Percentiles rank a stretch among this genome's conserved stretches.
Conservation (phyloP, 1,140 invertebrate species). For the Dendrolimus punctatus region DNA sequence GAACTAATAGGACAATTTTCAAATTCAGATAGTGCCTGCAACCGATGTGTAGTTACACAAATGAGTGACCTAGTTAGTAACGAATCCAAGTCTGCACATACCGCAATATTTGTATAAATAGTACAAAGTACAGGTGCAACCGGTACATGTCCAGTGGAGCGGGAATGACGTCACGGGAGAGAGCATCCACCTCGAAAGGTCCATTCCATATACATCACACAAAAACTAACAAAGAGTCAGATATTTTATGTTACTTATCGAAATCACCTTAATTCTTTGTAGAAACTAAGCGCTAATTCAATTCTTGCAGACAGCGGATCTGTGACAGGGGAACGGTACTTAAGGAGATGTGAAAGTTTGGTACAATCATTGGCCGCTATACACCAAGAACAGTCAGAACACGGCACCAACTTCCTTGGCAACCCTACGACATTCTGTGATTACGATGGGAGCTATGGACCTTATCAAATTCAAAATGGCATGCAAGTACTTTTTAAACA, state of each 20-base stretch:
- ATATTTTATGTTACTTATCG: no score
- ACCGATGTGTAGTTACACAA: conserved; percentile 2
- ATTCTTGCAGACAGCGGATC: conserved; percentile 42
- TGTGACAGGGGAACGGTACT: conserved; percentile 66
- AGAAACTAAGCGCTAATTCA: neutral
- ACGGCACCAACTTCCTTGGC: conserved; percentile 65
- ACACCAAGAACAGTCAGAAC: conserved; percentile 59
- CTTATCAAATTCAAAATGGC: conserved; percentile 65
- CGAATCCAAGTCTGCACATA: conserved; percentile 6
- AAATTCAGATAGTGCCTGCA: neutral
- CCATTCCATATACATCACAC: neutral
- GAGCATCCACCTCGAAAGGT: conserved; percentile 23
- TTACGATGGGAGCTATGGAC: conserved; percentile 74
- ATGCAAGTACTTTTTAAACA: conserved; percentile 50
- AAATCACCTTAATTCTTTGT: no score
- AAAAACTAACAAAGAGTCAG: no score
- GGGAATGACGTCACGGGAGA: conserved; percentile 23
- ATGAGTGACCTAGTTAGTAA: conserved; percentile 5
- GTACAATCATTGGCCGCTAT: conserved; percentile 61
- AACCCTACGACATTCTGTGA: conserved; percentile 68
- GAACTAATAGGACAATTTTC: neutral
- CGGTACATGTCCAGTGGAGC: conserved; percentile 21
- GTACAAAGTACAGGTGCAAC: conserved; percentile 14
- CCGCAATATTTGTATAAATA: conserved; percentile 10
- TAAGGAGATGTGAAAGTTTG: conserved; percentile 74